These are phyloP conservation scores for Oceanites oceanicus DNA, from an alignment of 2,113 vertebrate genomes.

Conservation along the genomic window DNA sequence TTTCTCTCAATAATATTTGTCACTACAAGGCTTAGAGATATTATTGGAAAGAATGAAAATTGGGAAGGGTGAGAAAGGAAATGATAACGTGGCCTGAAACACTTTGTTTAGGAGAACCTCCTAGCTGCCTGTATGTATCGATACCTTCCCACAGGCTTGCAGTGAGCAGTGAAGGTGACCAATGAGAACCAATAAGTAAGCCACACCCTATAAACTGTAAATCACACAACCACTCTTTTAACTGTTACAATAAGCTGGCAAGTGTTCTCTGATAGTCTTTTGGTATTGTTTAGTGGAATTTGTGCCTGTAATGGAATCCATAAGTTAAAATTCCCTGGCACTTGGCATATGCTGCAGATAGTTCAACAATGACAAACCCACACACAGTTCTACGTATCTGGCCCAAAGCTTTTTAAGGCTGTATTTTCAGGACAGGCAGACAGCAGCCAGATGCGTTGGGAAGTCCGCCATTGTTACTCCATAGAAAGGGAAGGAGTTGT, in stretches of 20 bases:
- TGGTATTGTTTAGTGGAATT: neutral
- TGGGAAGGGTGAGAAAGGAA: neutral
- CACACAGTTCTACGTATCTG: neutral
- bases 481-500: neutral
- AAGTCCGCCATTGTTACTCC: neutral
- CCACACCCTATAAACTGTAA: neutral
- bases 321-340: neutral
- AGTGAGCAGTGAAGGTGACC: neutral
- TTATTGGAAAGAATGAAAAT: neutral
- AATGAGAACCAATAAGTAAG: neutral
- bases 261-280: neutral
- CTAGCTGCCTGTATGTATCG: rapidly evolving
- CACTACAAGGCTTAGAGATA: neutral
- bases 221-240: neutral
- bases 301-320: neutral
- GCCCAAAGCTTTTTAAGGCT: neutral
- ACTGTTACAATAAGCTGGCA: neutral
- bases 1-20: neutral
- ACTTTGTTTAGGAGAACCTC: neutral
- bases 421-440: neutral
- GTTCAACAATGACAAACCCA: neutral
- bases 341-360: neutral
- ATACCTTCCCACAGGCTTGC: neutral
- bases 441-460: neutral
- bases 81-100: neutral